These are phyloP conservation scores for Clarias fuscus DNA, from an alignment of 2,797 vertebrate genomes.

Conservation along the genomic window DNA sequence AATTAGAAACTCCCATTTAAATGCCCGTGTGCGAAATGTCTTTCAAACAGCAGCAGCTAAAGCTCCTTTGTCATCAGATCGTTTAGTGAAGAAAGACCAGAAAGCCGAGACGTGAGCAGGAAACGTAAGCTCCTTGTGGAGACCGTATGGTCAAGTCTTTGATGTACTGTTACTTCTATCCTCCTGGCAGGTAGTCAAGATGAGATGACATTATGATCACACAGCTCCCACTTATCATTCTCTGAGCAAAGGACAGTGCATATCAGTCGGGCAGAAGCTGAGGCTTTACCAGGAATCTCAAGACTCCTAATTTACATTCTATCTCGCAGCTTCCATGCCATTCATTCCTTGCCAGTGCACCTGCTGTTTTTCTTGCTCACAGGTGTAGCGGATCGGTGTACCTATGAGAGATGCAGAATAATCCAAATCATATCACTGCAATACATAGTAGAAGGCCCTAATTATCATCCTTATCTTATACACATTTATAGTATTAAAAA, in stretches of 20 bases:
- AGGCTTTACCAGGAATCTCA: constrained; percentile 11
- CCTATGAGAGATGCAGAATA: background rate
- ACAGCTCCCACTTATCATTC: constrained; percentile 33
- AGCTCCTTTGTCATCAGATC: background rate
- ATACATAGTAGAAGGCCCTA: background rate
- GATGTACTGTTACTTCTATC: constrained; percentile 6
- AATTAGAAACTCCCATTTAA: background rate
- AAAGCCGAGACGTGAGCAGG: background rate
- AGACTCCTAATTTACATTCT: constrained; percentile 32
- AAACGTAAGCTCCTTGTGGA: background rate
- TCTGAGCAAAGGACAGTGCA: constrained; percentile 3
- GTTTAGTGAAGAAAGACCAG: background rate
- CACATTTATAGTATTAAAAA: background rate
- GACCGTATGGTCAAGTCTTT: constrained; percentile 14
- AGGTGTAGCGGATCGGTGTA: constrained; percentile 19
- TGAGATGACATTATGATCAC: constrained; percentile 29
- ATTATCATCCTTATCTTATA: background rate
- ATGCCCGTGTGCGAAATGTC: background rate
- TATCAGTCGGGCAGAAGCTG: constrained; percentile 14
- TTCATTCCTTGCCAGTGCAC: constrained; percentile 32
- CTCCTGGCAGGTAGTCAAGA: constrained; percentile 11
- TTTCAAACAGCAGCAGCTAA: background rate
- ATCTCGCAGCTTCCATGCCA: background rate
- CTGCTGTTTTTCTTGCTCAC: constrained; percentile 28
- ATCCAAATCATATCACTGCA: background rate